These are phyloP conservation scores for Enteromius mattozi DNA, from an alignment of 2,797 vertebrate genomes.

Conservation along the genomic window DNA sequence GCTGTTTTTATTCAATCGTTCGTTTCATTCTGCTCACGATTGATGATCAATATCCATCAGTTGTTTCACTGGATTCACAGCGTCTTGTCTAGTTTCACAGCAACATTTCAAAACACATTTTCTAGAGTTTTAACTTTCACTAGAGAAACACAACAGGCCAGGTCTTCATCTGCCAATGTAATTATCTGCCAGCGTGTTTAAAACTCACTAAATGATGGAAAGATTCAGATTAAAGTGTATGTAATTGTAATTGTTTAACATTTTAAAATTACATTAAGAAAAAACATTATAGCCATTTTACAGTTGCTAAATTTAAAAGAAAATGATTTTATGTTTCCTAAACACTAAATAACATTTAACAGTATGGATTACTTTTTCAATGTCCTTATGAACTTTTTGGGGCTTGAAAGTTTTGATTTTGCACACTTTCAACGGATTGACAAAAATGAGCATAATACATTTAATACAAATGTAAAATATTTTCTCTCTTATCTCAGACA, in stretches of 20 bases:
- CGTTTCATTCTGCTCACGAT: neutral
- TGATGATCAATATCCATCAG: slow-evolving; percentile 3
- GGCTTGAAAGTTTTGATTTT: too few species aligned
- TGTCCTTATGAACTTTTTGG: too few species aligned
- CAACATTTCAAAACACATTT: neutral
- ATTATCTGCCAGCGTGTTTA: neutral
- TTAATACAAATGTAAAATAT: too few species aligned
- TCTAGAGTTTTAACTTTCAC: neutral
- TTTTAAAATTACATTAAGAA: too few species aligned
- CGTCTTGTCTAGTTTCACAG: neutral
- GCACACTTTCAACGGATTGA: too few species aligned
- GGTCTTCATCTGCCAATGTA: neutral
- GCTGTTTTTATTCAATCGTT: neutral
- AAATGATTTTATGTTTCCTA: too few species aligned
- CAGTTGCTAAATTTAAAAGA: too few species aligned
- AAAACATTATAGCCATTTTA: too few species aligned
- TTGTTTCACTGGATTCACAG: neutral
- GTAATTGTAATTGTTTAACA: neutral
- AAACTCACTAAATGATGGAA: neutral
- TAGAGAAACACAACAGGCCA: neutral
- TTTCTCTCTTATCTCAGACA: too few species aligned
- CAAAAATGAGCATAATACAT: too few species aligned
- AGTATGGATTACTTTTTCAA: too few species aligned
- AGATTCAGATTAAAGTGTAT: neutral
- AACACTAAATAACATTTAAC: too few species aligned